A percentile compares a stretch with the other conserved stretches of the same genome.
Evolutionary conservation across 2,888 invertebrate species (phyloP).

Genomic region (Harpalus rufipes): DNA sequence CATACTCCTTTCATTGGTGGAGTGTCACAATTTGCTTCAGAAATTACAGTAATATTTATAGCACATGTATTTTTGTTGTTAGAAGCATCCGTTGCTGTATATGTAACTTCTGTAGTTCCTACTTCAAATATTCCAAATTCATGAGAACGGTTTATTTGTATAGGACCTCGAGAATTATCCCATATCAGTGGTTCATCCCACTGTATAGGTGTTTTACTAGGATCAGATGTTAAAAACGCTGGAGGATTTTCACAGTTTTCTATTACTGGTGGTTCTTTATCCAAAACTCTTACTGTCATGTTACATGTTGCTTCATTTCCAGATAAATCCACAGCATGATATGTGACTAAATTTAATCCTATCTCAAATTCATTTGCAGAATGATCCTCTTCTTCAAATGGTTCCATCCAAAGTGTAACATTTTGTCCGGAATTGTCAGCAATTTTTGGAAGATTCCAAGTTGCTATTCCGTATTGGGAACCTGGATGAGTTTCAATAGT

Average conservation of each 20-base stretch:
- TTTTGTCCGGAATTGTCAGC: conserved; percentile 81
- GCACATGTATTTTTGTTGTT: conserved; percentile 81
- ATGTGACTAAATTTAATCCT: conserved; percentile 81
- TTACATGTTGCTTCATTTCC: conserved; percentile 82
- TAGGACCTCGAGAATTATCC: conserved; percentile 80
- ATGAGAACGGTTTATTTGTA: conserved; percentile 75
- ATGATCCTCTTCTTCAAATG: conserved; percentile 73
- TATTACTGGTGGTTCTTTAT: conserved; percentile 80
- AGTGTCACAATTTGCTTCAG: conserved; percentile 70
- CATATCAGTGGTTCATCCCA: conserved; percentile 81
- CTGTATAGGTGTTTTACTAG: conserved; percentile 76
- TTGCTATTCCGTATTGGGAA: conserved; percentile 78
- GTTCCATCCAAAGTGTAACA: conserved; percentile 80
- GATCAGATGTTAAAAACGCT: conserved; percentile 75
- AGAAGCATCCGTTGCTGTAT: conserved; percentile 80
- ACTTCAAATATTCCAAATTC: conserved; percentile 78
- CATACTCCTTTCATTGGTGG: conserved; percentile 69
- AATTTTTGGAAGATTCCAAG: conserved; percentile 77
- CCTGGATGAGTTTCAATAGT: conserved; percentile 77
- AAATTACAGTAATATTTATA: conserved; percentile 81
- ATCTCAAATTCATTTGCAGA: conserved; percentile 78
- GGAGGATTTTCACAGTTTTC: conserved; percentile 82
- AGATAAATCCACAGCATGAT: conserved; percentile 81
- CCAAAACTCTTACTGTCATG: conserved; percentile 80
- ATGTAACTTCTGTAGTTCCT: conserved; percentile 80